Evolutionary conservation across 2,888 invertebrate species (phyloP).

Genomic region (Andricus quercusramuli): DNA sequence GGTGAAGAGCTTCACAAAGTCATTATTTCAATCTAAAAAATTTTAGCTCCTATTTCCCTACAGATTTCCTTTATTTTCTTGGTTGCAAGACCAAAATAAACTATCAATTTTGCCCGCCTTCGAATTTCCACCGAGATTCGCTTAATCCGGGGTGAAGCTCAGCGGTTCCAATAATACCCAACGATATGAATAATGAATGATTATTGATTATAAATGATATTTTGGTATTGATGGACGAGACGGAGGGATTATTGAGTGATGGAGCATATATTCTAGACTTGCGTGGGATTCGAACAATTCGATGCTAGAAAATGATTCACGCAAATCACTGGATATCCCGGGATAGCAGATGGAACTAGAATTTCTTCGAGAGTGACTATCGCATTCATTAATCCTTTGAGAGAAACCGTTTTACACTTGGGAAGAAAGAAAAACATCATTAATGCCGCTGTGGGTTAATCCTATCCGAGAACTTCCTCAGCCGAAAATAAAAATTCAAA

Average conservation of each 20-base stretch:
- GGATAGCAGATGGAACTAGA: slow-evolving; percentile 28
- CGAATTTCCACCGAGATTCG: not conserved
- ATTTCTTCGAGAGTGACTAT: slow-evolving; percentile 7
- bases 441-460: slow-evolving; percentile 7
- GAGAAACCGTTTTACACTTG: not conserved
- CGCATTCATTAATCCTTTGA: slow-evolving; percentile 32
- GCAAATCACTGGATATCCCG: slow-evolving; percentile 9
- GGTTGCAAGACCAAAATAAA: no score
- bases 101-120: no score
- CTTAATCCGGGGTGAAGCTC: no score
- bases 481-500: slow-evolving; percentile 10
- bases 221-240: slow-evolving; percentile 21
- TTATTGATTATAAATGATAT: slow-evolving; percentile 21
- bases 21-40: no score
- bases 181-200: slow-evolving; percentile 13
- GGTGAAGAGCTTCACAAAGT: no score
- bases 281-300: slow-evolving; percentile 31
- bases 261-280: slow-evolving; percentile 22
- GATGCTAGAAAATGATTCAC: slow-evolving; percentile 35
- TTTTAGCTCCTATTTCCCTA: no score
- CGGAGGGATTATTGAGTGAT: slow-evolving; percentile 21
- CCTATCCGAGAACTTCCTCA: not conserved
- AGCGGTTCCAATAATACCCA: no score
- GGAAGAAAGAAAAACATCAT: slow-evolving; percentile 13
- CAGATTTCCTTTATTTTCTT: no score